Conservation (phyloP, 2,797 vertebrate genomes). For the Natrix natrix region DNA sequence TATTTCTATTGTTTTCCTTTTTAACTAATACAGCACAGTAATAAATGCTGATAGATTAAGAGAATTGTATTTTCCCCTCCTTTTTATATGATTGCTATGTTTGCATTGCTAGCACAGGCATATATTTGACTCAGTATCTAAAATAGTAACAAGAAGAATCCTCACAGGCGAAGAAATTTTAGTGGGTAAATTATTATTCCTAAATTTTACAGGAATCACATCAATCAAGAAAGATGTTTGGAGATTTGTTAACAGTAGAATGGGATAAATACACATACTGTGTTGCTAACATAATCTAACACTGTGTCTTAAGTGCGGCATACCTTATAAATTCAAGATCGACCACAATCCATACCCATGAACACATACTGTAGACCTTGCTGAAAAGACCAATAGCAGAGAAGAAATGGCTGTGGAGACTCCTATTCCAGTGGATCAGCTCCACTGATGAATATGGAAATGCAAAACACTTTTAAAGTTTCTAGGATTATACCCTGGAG, state of each 20-base stretch:
- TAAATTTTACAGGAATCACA: not conserved
- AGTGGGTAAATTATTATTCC: not conserved
- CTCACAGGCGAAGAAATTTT: not conserved
- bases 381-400: not conserved
- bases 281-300: not conserved
- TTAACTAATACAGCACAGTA: conserved; percentile 43
- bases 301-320: not conserved
- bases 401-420: not conserved
- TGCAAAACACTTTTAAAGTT: not conserved
- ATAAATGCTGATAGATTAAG: conserved; percentile 51
- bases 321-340: not conserved
- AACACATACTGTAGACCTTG: not conserved
- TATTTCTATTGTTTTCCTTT: conserved; percentile 52
- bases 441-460: not conserved
- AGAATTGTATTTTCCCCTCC: conserved; percentile 44
- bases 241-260: not conserved
- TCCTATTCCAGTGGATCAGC: not conserved
- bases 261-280: not conserved
- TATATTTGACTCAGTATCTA: conserved; percentile 58
- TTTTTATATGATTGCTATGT: conserved; percentile 65
- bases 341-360: not conserved
- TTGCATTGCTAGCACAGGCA: conserved; percentile 65
- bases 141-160: conserved; percentile 32
- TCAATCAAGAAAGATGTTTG: not conserved
- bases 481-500: not conserved